A percentile compares a stretch with the other conserved stretches of the same genome.
Evolutionary conservation across 64 coral and sea anemone genomes (phyloP).

Genomic region (Trachythela sp.): DNA sequence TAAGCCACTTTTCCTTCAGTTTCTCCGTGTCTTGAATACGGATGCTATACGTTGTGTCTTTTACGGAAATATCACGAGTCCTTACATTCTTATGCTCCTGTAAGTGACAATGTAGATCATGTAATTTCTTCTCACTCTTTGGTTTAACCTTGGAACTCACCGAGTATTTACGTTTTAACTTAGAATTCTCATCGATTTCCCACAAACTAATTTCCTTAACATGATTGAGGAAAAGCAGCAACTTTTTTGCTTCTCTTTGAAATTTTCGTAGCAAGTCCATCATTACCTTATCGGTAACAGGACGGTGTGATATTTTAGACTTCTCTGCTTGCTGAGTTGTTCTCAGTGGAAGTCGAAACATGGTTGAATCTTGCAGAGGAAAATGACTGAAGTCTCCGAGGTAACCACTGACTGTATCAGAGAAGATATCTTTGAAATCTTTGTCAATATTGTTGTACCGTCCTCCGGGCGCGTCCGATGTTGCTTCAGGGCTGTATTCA

Average conservation of each 20-base stretch:
- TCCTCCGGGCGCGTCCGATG: constrained; percentile 68
- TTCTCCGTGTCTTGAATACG: constrained; percentile 59
- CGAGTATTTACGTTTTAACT: constrained; percentile 55
- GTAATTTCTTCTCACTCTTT: constrained; percentile 35
- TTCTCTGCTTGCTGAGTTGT: constrained; percentile 28
- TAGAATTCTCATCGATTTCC: constrained; percentile 57
- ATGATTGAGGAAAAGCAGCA: constrained; percentile 72
- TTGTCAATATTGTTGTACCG: constrained; percentile 75
- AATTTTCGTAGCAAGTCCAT: constrained; percentile 61
- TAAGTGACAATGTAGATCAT: constrained; percentile 50
- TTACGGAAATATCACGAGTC: constrained; percentile 54
- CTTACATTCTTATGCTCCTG: constrained; percentile 37
- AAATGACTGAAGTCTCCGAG: constrained; percentile 67
- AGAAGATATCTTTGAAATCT: constrained; percentile 65
- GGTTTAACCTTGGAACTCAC: constrained; percentile 36
- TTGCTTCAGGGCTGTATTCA: constrained; percentile 47
- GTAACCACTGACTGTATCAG: constrained; percentile 61
- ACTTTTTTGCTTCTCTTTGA: constrained; percentile 62
- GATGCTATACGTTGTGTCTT: constrained; percentile 59
- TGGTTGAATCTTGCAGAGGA: constrained; percentile 62
- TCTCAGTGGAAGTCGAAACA: constrained; percentile 87
- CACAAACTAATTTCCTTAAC: constrained; percentile 74
- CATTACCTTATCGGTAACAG: constrained; percentile 35
- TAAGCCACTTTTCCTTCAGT: constrained; percentile 72
- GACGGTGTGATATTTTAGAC: constrained; percentile 61